These are phyloP conservation scores for Diglossa cyanea DNA, from an alignment of 2,797 vertebrate genomes.

Conservation along the genomic window DNA sequence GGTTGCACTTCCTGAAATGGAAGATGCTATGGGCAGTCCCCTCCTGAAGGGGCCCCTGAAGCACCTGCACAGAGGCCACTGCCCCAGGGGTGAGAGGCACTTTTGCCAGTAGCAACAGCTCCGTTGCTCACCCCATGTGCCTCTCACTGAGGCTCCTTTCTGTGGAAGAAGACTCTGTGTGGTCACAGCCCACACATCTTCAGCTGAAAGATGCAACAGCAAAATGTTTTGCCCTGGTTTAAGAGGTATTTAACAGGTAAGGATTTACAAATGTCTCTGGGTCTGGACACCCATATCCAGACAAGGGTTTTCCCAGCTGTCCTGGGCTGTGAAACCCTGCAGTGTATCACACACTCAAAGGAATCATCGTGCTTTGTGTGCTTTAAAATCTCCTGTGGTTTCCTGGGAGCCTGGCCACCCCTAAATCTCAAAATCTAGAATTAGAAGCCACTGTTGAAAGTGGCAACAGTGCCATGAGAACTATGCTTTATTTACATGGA, in stretches of 20 bases:
- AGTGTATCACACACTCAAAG: background rate
- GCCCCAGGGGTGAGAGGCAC: background rate
- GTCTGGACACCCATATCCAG: background rate
- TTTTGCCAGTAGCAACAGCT: background rate
- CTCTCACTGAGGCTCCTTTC: background rate
- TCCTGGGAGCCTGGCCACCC: background rate
- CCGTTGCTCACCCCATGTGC: background rate
- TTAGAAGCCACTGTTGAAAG: background rate
- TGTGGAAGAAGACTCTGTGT: background rate
- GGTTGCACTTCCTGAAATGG: background rate
- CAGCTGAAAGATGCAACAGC: background rate
- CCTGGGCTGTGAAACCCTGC: background rate
- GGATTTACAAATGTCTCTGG: background rate
- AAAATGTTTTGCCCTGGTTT: background rate
- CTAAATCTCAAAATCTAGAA: background rate
- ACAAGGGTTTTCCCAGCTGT: background rate
- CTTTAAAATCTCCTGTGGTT: background rate
- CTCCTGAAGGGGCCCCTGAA: background rate
- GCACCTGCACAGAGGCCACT: rapidly evolving
- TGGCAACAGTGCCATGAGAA: background rate
- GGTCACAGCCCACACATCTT: background rate
- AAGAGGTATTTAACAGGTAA: background rate
- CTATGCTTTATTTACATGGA: background rate
- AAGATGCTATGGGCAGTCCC: background rate
- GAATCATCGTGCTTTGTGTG: background rate